Conservation (phyloP, 2,888 invertebrate species). For the Gnatocerus cornutus region DNA sequence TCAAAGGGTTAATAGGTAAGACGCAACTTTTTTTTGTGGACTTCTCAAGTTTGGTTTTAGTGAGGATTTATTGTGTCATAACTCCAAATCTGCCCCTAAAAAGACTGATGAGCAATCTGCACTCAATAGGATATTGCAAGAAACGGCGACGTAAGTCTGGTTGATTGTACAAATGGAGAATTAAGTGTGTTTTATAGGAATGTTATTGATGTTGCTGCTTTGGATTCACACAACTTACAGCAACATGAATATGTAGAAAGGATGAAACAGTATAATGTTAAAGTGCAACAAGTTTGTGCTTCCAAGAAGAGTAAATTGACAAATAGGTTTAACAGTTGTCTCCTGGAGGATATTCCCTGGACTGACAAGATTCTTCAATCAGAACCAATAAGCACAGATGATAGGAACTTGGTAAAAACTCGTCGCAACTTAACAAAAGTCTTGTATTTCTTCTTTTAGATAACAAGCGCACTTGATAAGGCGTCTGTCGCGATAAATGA, state of each 20-base stretch:
- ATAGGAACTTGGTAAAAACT: conserved; percentile 81
- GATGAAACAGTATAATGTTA: conserved; percentile 80
- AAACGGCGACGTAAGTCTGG: conserved; percentile 87
- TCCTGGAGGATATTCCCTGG: conserved; percentile 83
- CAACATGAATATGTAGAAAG: conserved; percentile 91
- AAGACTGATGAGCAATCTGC: conserved; percentile 94
- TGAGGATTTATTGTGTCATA: conserved; percentile 78
- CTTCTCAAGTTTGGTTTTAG: conserved; percentile 69
- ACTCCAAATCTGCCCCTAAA: conserved; percentile 79
- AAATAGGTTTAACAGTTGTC: conserved; percentile 70
- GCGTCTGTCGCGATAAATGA: conserved; percentile 83
- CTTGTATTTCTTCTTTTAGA: conserved; percentile 74
- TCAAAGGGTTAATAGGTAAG: conserved; percentile 78
- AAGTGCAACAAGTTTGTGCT: conserved; percentile 73
- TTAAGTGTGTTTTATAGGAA: conserved; percentile 76
- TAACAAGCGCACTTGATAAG: conserved; percentile 79
- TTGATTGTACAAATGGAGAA: conserved; percentile 19
- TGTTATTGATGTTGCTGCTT: conserved; percentile 94
- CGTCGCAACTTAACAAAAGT: not conserved
- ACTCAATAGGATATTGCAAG: conserved; percentile 89
- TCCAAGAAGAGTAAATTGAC: conserved; percentile 68
- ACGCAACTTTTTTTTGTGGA: conserved; percentile 21
- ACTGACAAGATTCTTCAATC: conserved; percentile 80
- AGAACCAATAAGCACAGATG: conserved; percentile 76
- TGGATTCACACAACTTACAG: conserved; percentile 90